Evolutionary conservation across 2,113 vertebrate species (phyloP).

Genomic region (Pyxicephalus adspersus): DNA sequence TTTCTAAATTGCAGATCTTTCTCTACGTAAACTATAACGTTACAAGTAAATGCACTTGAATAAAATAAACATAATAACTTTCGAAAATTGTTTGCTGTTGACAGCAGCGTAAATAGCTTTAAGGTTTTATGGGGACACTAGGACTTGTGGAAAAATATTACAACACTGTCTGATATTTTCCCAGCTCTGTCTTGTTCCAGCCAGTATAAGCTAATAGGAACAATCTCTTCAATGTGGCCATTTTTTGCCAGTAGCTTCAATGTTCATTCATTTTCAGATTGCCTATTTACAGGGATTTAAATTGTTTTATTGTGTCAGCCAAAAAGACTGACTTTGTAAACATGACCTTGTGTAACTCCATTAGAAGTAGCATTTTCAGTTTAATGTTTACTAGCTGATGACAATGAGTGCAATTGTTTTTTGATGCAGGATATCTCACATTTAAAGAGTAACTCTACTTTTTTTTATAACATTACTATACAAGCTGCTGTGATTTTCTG

Average conservation of each 20-base stretch:
- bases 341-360: conserved; percentile 18
- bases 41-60: background rate
- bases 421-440: too few species aligned
- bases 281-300: background rate
- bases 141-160: background rate
- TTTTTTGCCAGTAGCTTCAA: background rate
- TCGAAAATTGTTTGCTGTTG: background rate
- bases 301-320: conserved; percentile 11
- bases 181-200: background rate
- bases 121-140: background rate
- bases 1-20: background rate
- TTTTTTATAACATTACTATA: too few species aligned
- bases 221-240: background rate
- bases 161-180: background rate
- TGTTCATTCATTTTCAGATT: conserved; percentile 19
- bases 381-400: too few species aligned
- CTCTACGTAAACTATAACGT: background rate
- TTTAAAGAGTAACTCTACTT: too few species aligned
- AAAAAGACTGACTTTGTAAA: background rate
- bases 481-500: too few species aligned
- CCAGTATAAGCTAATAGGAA: background rate
- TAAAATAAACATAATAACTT: background rate
- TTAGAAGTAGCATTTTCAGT: background rate
- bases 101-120: background rate
- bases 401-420: too few species aligned